Percentiles rank a stretch among this genome's conserved stretches.
These are phyloP conservation scores for Alligator sinensis DNA, from an alignment of 2,113 vertebrate genomes.

Conservation along the genomic window DNA sequence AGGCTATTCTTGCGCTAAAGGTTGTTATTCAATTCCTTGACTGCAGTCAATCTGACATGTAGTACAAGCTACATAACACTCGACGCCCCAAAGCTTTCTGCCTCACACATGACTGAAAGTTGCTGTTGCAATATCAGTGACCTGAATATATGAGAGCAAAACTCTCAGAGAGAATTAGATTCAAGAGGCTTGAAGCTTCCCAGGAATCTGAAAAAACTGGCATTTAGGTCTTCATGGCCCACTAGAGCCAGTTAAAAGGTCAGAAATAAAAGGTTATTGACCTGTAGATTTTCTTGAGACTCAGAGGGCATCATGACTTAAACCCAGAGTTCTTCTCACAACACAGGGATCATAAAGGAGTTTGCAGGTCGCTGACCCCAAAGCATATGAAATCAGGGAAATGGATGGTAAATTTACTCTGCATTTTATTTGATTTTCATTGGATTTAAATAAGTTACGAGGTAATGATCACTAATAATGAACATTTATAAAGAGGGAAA, in stretches of 20 bases:
- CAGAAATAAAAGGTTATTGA: constrained; percentile 83
- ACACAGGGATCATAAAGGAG: constrained; percentile 65
- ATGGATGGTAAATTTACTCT: constrained; percentile 42
- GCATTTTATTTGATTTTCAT: constrained; percentile 50
- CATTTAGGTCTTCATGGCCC: constrained; percentile 81
- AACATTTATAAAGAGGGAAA: constrained; percentile 1
- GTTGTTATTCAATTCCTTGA: neutral
- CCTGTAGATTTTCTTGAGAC: constrained; percentile 75
- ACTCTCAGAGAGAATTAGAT: constrained; percentile 77
- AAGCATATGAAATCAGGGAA: constrained; percentile 60
- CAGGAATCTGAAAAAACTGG: constrained; percentile 75
- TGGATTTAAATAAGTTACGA: constrained; percentile 46
- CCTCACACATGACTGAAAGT: constrained; percentile 24
- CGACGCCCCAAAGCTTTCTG: constrained; percentile 40
- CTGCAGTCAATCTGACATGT: neutral
- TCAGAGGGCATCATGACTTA: constrained; percentile 37
- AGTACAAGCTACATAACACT: neutral
- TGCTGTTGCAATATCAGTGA: constrained; percentile 70
- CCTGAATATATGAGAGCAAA: constrained; percentile 76
- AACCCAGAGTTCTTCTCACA: constrained; percentile 63
- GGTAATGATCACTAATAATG: neutral
- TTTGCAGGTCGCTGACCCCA: constrained; percentile 68
- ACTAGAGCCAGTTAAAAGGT: constrained; percentile 80
- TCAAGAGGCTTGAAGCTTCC: constrained; percentile 74
- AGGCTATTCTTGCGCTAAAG: neutral